Base-by-base conservation (phyloP, 2,888 invertebrate species). In the Tridacna gigas region DNA sequence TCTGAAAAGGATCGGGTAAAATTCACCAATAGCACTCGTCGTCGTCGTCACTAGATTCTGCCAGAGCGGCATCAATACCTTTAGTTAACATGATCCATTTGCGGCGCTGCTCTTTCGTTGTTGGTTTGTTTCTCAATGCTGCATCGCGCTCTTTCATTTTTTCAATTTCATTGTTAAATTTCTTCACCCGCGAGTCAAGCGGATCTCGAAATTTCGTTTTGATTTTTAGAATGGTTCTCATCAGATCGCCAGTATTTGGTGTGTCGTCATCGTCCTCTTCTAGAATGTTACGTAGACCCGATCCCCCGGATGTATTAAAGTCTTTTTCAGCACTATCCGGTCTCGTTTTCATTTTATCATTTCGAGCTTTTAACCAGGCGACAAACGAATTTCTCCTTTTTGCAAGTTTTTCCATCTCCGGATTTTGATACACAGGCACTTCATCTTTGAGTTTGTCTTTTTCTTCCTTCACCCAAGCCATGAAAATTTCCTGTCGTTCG, bases 381-480 rank as follows among this genome's bases (percentile, higher is more conserved):
- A 45, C 61, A 56, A 87, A 87, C 4, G 87, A 87, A 25, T 79
- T 80, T 45, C 87, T 74, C 65, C 87, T 67, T 56, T 80, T 75
- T 5, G 77, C 73, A n/a, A 69, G 75, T 73, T 80, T 80, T 47
- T 75, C 74, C n/a, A 47, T 20, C 18, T 28, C 37, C 26, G 77
- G 28, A n/a, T 56, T 66, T 1, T 28, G 13, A 37, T 71, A 73
- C 7, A 79, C 75, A 5, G 74, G 69, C 13, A 73, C 65, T 47
- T 79, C 76, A 13, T 81, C 77, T 66, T 84, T 82, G 13, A 76
- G 47, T 73, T 77, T 86, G 25, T 80, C 83, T 67, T 80, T 75
- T 66, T 84, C 83, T 2, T 89, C 87, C 51, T 77, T 83, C 15
- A 88, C 71, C 88, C 89, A 90, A n/a, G 86, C 88, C 18, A 84